phyloP scores from a whole-genome alignment of 1,140 invertebrate species.

The Macrotrachela quadricornifera region DNA sequence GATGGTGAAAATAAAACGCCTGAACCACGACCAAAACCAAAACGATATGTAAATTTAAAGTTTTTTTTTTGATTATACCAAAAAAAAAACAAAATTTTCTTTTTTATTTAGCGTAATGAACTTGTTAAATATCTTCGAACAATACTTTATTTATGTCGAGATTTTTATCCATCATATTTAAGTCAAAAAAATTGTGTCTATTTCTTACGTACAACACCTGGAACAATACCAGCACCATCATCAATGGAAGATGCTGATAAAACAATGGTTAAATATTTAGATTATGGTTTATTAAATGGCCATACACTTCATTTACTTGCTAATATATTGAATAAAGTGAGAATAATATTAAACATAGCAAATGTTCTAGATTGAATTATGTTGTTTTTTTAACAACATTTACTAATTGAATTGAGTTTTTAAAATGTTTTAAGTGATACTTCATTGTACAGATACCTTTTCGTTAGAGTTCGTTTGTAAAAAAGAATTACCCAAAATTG shows the following conservation, averaged over 20 bases:
- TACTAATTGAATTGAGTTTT: too few relatives aligned
- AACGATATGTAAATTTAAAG: background rate
- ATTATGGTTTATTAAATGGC: slow-evolving; percentile 27
- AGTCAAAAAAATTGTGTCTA: slow-evolving; percentile 20
- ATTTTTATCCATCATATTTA: slow-evolving; percentile 21
- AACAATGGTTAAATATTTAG: slow-evolving; percentile 21
- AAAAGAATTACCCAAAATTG: too few relatives aligned
- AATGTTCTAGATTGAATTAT: too few relatives aligned
- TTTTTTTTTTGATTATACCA: background rate
- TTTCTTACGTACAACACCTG: slow-evolving; percentile 24
- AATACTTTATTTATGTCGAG: slow-evolving; percentile 26
- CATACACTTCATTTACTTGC: slow-evolving; percentile 28
- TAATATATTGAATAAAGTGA: slow-evolving; percentile 25
- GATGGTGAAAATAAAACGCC: background rate
- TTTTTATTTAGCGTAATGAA: slow-evolving; percentile 24
- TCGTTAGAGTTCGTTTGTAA: too few relatives aligned
- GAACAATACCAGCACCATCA: slow-evolving; percentile 26
- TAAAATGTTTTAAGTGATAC: too few relatives aligned
- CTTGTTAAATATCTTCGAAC: slow-evolving; percentile 21
- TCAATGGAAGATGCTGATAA: slow-evolving; percentile 21
- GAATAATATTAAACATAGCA: too few relatives aligned
- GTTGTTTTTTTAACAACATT: too few relatives aligned
- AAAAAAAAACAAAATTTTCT: background rate
- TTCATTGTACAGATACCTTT: too few relatives aligned
- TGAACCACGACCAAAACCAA: background rate